Base-by-base conservation (phyloP, 2,888 invertebrate species). In the Eupelmus urozonus region DNA sequence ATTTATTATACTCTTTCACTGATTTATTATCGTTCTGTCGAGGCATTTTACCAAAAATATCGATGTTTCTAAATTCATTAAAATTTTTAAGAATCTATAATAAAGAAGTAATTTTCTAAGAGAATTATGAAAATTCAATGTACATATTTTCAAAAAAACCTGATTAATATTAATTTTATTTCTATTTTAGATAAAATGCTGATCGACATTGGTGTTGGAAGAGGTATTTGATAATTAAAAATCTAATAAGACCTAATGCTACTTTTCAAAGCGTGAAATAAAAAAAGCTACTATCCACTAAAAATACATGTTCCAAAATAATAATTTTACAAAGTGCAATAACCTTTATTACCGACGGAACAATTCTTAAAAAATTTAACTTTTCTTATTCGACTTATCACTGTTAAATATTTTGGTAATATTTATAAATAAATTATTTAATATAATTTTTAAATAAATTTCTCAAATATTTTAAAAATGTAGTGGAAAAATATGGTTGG, bases 161-260 rank as follows among this genome's bases (percentile, higher is more conserved):
- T 34, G 5, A 34, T 34, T 34, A 34, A 34, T 34, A 34, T 34
- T 34, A 9, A 34, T 34, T 34, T 34, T 9, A 34, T 34, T 51
- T 66, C 16, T 5, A 51, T 66, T 71, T 79, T 76, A 53, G 55
- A 23, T 62, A 42, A 63, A 70, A 73, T 65, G 60, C 76, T 76
- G 59, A 42, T 29, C 20, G 66, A 72, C 62, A 23, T 59, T 78
- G 78, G 78, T 78, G 78, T 78, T 78, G 78, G 78, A 78, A 78
- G 55, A 71, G 71, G 66, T n/a, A n/a, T n/a, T n/a, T n/a, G n/a
- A n/a, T n/a, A n/a, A n/a, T n/a, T n/a, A 59, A 76, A 0, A 60
- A 20, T 73, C 45, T 62, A 72, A 53, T 53, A 29, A 66, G 5
- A 60, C 66, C 60, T 62, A 67, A 62, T 62, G 4, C 72, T 76